These are phyloP conservation scores for Nyctereutes procyonoides DNA, from an alignment of 2,113 vertebrate species.

Conservation along the genomic window DNA sequence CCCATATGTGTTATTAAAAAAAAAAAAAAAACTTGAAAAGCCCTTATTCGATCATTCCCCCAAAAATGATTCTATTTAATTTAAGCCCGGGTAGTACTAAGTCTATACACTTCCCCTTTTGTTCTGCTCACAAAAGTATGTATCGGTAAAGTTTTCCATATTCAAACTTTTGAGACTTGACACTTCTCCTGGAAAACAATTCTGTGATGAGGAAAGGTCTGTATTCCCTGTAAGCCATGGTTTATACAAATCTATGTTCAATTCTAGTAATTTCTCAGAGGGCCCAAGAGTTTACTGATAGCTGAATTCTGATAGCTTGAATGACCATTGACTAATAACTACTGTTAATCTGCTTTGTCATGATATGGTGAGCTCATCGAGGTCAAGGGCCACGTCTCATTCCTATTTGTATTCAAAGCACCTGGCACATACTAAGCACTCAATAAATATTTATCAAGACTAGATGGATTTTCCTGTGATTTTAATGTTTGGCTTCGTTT, in stretches of 20 bases:
- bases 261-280: constrained; percentile 10
- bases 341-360: not conserved
- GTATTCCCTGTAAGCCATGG: constrained; percentile 23
- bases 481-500: not conserved
- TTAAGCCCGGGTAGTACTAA: not conserved
- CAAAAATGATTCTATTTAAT: constrained; percentile 1
- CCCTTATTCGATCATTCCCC: not conserved
- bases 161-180: constrained; percentile 37
- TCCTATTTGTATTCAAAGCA: constrained; percentile 35
- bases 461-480: not conserved
- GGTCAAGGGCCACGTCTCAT: not conserved
- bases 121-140: not conserved
- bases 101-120: not conserved
- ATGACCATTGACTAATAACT: constrained; percentile 46
- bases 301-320: constrained; percentile 43
- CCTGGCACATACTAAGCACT: not conserved
- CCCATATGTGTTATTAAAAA: not conserved
- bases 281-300: constrained; percentile 8
- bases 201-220: not conserved
- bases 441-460: constrained; percentile 22
- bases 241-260: constrained; percentile 46
- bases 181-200: constrained; percentile 51
- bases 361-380: constrained; percentile 43
- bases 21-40: not conserved
- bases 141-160: constrained; percentile 12